Base-by-base conservation (phyloP, 92 coral and sea anemone genomes). In the Siderastrea radians region DNA sequence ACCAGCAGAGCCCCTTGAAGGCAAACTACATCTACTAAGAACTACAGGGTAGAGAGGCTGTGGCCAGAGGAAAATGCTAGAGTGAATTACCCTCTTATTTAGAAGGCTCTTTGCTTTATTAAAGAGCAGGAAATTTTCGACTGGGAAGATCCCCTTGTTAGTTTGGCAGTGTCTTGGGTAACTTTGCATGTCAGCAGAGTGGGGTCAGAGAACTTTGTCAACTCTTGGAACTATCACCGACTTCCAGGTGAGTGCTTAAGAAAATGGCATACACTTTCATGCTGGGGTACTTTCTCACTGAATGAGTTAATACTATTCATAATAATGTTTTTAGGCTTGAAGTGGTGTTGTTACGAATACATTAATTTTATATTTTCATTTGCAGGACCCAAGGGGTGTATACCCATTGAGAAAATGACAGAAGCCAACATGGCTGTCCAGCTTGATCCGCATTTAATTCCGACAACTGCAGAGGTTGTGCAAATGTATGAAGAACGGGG, bases 51-150 rank as follows among this genome's bases (percentile, higher is more conserved):
- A 19, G 91, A 80, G 58, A 82, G 89, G 50, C 44, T 86, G 8
- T 86, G 90, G 90, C 85, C 90, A 68, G 90, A 86, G 61, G 90
- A 67, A 78, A 87, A 78, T 26, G 11, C 85, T 5, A 61, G 85
- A 58, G 75, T 87, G 2, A 87, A 79, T 49, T 79, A 87, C 63
- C 90, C 90, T 8, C 75, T 87, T 74, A 87, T n/a, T n/a, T n/a
- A 87, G 60, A 71, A 72, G 84, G 90, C 87, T 53, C 87, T 82
- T 54, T 70, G 69, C 69, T 50, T 69, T 59, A 82, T 69, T n/a
- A 69, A 82, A 82, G 78, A 82, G 64, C 79, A 67, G 14, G 87
- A 82, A 69, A 82, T 82, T 26, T 71, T 68, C 38, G 49, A 82
- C 57, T 53, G 70, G 87, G 89, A 75, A 48, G 77, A 85, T 49